phyloP scores from a whole-genome alignment of 2,888 invertebrate species.

The Rosalia funebris region DNA sequence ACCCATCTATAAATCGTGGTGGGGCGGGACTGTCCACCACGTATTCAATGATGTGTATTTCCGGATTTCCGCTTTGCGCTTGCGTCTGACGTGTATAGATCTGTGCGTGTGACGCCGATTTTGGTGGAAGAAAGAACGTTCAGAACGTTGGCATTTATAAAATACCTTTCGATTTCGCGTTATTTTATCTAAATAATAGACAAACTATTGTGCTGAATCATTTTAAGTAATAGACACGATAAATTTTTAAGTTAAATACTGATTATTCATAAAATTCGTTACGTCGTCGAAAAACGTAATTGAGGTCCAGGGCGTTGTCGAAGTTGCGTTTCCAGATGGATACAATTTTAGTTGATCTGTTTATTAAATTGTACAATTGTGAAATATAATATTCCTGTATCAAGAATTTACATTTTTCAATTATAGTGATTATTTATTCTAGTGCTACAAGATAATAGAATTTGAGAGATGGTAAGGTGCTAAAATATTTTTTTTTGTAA shows the following conservation, averaged over 20 bases:
- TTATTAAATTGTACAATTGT: constrained; percentile 4
- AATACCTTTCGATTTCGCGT: constrained; percentile 14
- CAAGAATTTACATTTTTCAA: constrained; percentile 26
- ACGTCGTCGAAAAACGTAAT: constrained; percentile 22
- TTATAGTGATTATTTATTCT: constrained; percentile 29
- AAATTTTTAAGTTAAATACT: constrained; percentile 17
- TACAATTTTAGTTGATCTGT: constrained; percentile 11
- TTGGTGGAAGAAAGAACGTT: constrained; percentile 14
- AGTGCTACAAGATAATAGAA: constrained; percentile 32
- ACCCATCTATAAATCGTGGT: no score
- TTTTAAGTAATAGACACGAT: constrained; percentile 13
- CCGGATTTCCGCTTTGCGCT: constrained; percentile 27
- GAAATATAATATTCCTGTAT: constrained; percentile 16
- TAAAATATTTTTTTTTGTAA: constrained; percentile 19
- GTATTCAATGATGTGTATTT: neutral
- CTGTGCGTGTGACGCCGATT: no score
- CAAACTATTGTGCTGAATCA: constrained; percentile 12
- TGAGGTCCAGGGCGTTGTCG: constrained; percentile 33
- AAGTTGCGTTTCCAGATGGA: constrained; percentile 20
- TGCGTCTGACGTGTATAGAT: no score
- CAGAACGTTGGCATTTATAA: constrained; percentile 20
- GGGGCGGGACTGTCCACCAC: no score
- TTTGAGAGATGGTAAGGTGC: constrained; percentile 39
- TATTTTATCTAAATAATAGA: constrained; percentile 21
- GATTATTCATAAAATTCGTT: constrained; percentile 6